A percentile compares a stretch with the other conserved stretches of the same genome.
Conservation (phyloP, 92 coral and sea anemone genomes). For the Heteractis magnifica region DNA sequence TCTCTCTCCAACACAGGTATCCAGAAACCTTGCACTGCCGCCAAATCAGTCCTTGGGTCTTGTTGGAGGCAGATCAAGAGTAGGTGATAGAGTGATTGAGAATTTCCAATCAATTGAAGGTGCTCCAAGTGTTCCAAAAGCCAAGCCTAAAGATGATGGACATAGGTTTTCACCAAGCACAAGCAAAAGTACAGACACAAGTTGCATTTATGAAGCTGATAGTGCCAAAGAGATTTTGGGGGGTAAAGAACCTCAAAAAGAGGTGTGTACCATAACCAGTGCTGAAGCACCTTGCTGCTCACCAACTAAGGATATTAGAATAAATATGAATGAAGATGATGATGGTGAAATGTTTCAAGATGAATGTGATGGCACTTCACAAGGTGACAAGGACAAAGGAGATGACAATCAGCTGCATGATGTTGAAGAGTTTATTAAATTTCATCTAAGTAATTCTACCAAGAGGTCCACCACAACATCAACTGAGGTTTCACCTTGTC, state of each 20-base stretch:
- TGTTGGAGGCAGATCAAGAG: slow-evolving; percentile 34
- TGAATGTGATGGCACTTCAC: not conserved
- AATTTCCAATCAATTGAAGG: not conserved
- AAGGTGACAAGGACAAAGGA: not conserved
- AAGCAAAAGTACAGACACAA: not conserved
- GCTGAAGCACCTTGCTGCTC: not conserved
- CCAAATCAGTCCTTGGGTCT: slow-evolving; percentile 13
- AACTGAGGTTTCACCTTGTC: not conserved
- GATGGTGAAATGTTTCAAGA: not conserved
- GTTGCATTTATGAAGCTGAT: not conserved
- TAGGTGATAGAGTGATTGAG: slow-evolving; percentile 22
- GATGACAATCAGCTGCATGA: not conserved
- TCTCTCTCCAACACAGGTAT: slow-evolving; percentile 36
- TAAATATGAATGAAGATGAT: not conserved
- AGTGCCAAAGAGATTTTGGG: not conserved
- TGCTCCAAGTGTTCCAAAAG: not conserved
- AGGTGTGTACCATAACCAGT: not conserved
- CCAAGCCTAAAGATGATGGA: slow-evolving; percentile 1
- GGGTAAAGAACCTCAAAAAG: not conserved
- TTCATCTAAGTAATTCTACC: not conserved
- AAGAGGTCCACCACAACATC: not conserved
- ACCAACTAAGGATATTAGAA: not conserved
- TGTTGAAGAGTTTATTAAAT: slow-evolving; percentile 15
- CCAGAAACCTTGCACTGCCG: not conserved
- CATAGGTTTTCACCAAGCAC: not conserved